Evolutionary conservation across 2,797 vertebrate genomes (phyloP).

Genomic region (Morelia viridis): DNA sequence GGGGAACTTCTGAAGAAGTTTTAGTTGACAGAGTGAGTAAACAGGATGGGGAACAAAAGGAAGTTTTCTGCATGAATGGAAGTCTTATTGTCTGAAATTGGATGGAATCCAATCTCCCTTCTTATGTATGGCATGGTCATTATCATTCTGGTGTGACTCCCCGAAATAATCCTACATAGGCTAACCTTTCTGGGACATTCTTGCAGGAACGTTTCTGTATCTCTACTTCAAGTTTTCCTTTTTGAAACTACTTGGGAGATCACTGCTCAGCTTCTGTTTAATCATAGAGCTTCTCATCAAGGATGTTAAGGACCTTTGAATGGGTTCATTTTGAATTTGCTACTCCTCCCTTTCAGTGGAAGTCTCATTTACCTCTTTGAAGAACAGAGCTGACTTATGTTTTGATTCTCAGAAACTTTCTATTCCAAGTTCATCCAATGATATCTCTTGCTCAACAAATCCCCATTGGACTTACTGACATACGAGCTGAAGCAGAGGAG

Average conservation of each 20-base stretch:
- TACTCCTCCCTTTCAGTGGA: constrained; percentile 75
- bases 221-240: background rate
- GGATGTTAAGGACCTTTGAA: constrained; percentile 76
- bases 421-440: constrained; percentile 60
- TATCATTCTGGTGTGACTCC: too few relatives aligned
- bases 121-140: too few relatives aligned
- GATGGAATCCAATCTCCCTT: too few relatives aligned
- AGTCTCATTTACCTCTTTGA: constrained; percentile 75
- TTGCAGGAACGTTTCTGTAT: background rate
- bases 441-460: constrained; percentile 64
- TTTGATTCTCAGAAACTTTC: constrained; percentile 66
- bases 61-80: too few relatives aligned
- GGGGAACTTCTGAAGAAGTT: too few relatives aligned
- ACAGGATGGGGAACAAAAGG: too few relatives aligned
- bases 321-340: constrained; percentile 77
- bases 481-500: constrained; percentile 58
- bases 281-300: constrained; percentile 66
- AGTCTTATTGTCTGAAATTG: too few relatives aligned
- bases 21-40: too few relatives aligned
- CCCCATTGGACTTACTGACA: constrained; percentile 64
- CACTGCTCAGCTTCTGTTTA: constrained; percentile 21
- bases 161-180: too few relatives aligned
- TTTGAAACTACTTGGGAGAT: background rate
- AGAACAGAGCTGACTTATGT: constrained; percentile 75
- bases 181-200: background rate